Conservation (phyloP, 1,140 invertebrate genomes). For the Odontomachus brunneus region DNA sequence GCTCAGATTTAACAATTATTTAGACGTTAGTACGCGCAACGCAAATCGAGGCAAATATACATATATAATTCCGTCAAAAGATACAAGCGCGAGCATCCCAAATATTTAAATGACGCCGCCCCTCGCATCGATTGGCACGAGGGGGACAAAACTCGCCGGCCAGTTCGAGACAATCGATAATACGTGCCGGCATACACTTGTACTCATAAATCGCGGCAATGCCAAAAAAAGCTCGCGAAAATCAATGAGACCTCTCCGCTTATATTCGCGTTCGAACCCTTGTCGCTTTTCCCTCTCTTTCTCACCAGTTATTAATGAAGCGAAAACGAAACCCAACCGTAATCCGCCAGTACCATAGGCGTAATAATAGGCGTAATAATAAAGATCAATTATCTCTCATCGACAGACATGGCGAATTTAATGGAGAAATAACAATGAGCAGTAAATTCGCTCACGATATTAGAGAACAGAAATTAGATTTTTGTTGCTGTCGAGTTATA, state of each 20-base stretch:
- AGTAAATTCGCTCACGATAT: background rate
- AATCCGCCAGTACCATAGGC: background rate
- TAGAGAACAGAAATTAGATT: background rate
- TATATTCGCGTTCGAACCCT: background rate
- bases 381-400: background rate
- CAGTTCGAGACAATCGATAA: constrained; percentile 36
- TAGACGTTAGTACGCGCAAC: constrained; percentile 19
- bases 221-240: constrained; percentile 1
- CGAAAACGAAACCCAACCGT: constrained; percentile 10
- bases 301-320: background rate
- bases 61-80: constrained; percentile 8
- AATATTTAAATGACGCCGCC: constrained; percentile 31
- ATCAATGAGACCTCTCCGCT: background rate
- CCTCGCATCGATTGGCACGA: background rate
- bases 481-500: background rate
- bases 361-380: background rate
- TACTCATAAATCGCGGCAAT: constrained; percentile 30
- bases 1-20: constrained; percentile 43
- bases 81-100: background rate
- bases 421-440: constrained; percentile 5
- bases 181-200: background rate
- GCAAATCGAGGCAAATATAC: constrained; percentile 35
- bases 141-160: constrained; percentile 11
- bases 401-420: constrained; percentile 1
- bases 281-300: background rate